These are phyloP conservation scores for Anseranas semipalmata DNA, from an alignment of 2,113 vertebrate species.

Conservation along the genomic window DNA sequence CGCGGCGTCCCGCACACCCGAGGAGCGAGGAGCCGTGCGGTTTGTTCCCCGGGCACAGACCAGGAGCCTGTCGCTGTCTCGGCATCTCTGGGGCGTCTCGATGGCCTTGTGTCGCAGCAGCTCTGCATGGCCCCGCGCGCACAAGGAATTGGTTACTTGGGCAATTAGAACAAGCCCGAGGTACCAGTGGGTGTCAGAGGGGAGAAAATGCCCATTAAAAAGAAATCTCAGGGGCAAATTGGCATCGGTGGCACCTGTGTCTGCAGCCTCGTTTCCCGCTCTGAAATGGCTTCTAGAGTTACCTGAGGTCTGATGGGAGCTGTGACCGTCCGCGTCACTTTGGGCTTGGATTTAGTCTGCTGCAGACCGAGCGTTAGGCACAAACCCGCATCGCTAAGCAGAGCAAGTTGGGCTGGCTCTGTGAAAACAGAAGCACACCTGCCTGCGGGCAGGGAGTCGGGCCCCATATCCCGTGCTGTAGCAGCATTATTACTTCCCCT, in stretches of 20 bases:
- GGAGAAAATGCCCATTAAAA: not conserved
- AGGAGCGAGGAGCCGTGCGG: conserved; percentile 57
- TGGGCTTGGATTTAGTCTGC: not conserved
- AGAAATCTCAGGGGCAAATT: not conserved
- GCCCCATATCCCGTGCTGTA: not conserved
- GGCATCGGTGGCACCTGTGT: not conserved
- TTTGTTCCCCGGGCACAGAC: conserved; percentile 60
- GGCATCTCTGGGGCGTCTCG: not conserved
- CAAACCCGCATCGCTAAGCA: not conserved
- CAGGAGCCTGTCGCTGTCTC: not conserved
- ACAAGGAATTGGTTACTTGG: not conserved
- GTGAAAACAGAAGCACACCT: not conserved
- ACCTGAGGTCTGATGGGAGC: not conserved
- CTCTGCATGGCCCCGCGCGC: not conserved
- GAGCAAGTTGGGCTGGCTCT: not conserved
- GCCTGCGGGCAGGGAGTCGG: not conserved
- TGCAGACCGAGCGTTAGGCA: not conserved
- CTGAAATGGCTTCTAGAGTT: not conserved
- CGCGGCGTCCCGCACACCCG: not conserved
- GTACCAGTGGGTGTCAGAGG: not conserved
- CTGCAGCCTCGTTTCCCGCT: not conserved
- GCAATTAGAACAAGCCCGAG: not conserved
- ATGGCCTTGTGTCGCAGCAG: not conserved
- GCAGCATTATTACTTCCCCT: not conserved
- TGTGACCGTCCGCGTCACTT: not conserved